Percentiles rank a stretch among this genome's conserved stretches.
Evolutionary conservation across 2,888 invertebrate species (phyloP).

Genomic region (Acrobasis repandana): DNA sequence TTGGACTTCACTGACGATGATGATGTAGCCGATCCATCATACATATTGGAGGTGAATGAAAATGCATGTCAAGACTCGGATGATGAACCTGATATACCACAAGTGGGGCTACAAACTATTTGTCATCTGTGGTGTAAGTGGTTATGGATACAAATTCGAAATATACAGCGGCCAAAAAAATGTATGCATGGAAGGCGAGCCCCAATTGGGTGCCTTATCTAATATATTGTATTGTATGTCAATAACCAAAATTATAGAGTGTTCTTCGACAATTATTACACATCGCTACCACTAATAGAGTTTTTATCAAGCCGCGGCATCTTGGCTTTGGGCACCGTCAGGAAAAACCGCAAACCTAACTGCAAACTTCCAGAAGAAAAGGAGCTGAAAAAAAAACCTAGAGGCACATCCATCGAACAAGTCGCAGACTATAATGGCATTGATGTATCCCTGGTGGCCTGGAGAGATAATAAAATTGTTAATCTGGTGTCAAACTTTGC

Average conservation of each 20-base stretch:
- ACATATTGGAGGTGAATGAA: conserved; percentile 8
- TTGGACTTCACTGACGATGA: conserved; percentile 30
- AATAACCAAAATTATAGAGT: conserved; percentile 41
- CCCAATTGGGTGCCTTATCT: conserved; percentile 44
- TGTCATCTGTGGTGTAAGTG: conserved; percentile 38
- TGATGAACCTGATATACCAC: no score
- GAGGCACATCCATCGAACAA: conserved; percentile 5
- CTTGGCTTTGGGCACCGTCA: conserved; percentile 6
- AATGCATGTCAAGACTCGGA: conserved; percentile 14
- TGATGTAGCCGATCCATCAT: conserved; percentile 30
- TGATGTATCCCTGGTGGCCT: conserved; percentile 21
- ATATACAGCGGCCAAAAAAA: conserved; percentile 43
- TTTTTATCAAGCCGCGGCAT: conserved; percentile 3
- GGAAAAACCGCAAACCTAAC: conserved; percentile 32
- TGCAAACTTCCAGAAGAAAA: conserved; percentile 45
- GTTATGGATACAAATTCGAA: conserved; percentile 45
- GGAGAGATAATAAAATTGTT: conserved; percentile 34
- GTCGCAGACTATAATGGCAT: conserved; percentile 4
- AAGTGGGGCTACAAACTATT: conserved; percentile 45
- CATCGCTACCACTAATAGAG: conserved; percentile 10
- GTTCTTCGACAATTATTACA: conserved; percentile 32
- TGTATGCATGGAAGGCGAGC: conserved; percentile 22
- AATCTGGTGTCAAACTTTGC: conserved; percentile 36
- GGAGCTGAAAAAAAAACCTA: conserved; percentile 8
- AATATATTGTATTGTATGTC: no score